These are phyloP conservation scores for Drosophila pseudoananassae DNA, from an alignment of 1,140 invertebrate species.

Conservation along the genomic window DNA sequence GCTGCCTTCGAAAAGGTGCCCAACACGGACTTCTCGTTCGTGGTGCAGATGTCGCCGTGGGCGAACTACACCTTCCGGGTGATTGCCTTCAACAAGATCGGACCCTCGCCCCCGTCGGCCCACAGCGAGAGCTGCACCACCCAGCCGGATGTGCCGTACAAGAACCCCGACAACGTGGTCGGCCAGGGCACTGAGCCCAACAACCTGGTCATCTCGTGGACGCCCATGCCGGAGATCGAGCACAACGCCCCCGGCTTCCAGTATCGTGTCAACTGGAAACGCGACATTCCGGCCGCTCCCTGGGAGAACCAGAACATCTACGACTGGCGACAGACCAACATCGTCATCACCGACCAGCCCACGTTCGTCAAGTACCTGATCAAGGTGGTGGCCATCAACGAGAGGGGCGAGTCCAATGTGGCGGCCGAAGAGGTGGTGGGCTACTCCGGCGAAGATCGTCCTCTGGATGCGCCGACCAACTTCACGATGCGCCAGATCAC, in stretches of 20 bases:
- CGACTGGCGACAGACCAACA: slow-evolving; percentile 90
- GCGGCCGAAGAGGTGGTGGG: slow-evolving; percentile 93
- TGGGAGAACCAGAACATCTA: slow-evolving; percentile 91
- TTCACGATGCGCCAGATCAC: slow-evolving; percentile 91
- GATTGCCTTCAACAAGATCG: slow-evolving; percentile 96
- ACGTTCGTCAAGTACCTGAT: slow-evolving; percentile 96
- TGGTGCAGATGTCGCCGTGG: slow-evolving; percentile 93
- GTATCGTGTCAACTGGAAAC: slow-evolving; percentile 95
- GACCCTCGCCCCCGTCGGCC: slow-evolving; percentile 92
- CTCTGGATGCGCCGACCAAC: slow-evolving; percentile 92
- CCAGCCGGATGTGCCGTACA: slow-evolving; percentile 93
- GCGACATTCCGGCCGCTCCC: slow-evolving; percentile 89
- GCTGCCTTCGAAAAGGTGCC: slow-evolving; percentile 90
- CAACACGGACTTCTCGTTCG: slow-evolving; percentile 91
- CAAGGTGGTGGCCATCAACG: slow-evolving; percentile 96
- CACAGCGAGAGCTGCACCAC: slow-evolving; percentile 94
- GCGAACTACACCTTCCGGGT: slow-evolving; percentile 99
- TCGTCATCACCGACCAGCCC: slow-evolving; percentile 92
- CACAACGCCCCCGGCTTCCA: slow-evolving; percentile 97
- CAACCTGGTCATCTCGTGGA: slow-evolving; percentile 98
- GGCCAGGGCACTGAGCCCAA: slow-evolving; percentile 94
- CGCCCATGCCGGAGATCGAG: slow-evolving; percentile 97
- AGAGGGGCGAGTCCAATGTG: slow-evolving; percentile 93
- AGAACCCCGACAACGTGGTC: slow-evolving; percentile 97
- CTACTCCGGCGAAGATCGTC: slow-evolving; percentile 97